Evolutionary conservation across 1,140 invertebrate genomes (phyloP).

Genomic region (Limonius californicus): DNA sequence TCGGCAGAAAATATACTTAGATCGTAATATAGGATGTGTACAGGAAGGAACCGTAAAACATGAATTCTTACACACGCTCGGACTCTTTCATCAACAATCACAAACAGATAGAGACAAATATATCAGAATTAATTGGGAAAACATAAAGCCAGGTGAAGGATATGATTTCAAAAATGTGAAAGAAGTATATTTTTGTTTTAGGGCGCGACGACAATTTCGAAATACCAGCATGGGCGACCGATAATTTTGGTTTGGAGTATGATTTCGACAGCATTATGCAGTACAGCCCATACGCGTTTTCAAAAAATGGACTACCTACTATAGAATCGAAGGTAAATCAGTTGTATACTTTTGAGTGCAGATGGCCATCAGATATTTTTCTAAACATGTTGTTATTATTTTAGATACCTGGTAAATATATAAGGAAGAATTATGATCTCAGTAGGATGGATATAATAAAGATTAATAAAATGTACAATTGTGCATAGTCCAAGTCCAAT

Average conservation of each 20-base stretch:
- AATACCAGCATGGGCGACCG: conserved; percentile 50
- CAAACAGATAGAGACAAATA: conserved; percentile 72
- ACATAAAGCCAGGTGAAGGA: conserved; percentile 61
- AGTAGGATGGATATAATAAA: too few relatives aligned
- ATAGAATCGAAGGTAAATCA: conserved; percentile 57
- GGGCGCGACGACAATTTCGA: conserved; percentile 66
- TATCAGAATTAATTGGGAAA: conserved; percentile 66
- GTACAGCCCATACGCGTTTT: conserved; percentile 74
- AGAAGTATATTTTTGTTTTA: conserved; percentile 31
- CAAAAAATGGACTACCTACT: conserved; percentile 65
- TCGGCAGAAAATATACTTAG: too few relatives aligned
- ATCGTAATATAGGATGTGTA: too few relatives aligned
- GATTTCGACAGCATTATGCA: conserved; percentile 84
- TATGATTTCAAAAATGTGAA: neutral
- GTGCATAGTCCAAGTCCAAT: too few relatives aligned
- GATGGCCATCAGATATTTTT: too few relatives aligned
- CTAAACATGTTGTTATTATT: too few relatives aligned
- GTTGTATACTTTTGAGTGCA: too few relatives aligned
- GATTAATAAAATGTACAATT: too few relatives aligned
- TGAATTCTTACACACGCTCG: conserved; percentile 79
- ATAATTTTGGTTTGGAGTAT: conserved; percentile 64
- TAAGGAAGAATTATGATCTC: too few relatives aligned
- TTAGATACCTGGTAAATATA: too few relatives aligned
- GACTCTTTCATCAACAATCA: conserved; percentile 85
- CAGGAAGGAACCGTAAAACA: conserved; percentile 66